A percentile compares a stretch with the other conserved stretches of the same genome.
These are phyloP conservation scores for Hiodon tergisus DNA, from an alignment of 2,113 vertebrate species.

Conservation along the genomic window DNA sequence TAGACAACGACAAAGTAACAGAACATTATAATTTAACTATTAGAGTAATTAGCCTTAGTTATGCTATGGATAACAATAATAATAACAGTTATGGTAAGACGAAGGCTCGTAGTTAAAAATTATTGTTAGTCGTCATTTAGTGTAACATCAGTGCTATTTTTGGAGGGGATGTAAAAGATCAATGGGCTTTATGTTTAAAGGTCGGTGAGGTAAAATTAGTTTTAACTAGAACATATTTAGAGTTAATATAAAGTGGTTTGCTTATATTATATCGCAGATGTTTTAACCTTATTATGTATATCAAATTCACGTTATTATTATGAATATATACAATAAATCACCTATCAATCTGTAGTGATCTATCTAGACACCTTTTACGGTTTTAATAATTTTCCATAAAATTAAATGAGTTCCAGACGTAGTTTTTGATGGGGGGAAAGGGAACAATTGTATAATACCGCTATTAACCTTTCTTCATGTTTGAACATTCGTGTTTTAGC, in stretches of 20 bases:
- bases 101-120: too few relatives aligned
- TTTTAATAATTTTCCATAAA: slow-evolving; percentile 15
- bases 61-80: too few relatives aligned
- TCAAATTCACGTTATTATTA: not conserved
- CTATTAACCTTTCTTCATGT: not conserved
- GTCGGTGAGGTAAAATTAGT: too few relatives aligned
- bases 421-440: not conserved
- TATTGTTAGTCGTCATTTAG: too few relatives aligned
- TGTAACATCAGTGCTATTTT: too few relatives aligned
- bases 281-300: not conserved
- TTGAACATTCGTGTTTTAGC: slow-evolving; percentile 6
- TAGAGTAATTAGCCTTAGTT: too few relatives aligned
- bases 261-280: too few relatives aligned
- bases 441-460: slow-evolving; percentile 10
- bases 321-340: slow-evolving; percentile 1
- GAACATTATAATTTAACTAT: not conserved
- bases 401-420: slow-evolving; percentile 15
- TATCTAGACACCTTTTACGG: not conserved
- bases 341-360: slow-evolving; percentile 7
- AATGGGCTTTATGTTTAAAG: too few relatives aligned
- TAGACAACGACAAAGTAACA: not conserved
- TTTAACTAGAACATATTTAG: too few relatives aligned
- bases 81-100: too few relatives aligned
- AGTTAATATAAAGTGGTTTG: too few relatives aligned
- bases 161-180: too few relatives aligned